These are phyloP conservation scores for Megalurothrips usitatus DNA, from an alignment of 2,888 invertebrate genomes.

Conservation along the genomic window DNA sequence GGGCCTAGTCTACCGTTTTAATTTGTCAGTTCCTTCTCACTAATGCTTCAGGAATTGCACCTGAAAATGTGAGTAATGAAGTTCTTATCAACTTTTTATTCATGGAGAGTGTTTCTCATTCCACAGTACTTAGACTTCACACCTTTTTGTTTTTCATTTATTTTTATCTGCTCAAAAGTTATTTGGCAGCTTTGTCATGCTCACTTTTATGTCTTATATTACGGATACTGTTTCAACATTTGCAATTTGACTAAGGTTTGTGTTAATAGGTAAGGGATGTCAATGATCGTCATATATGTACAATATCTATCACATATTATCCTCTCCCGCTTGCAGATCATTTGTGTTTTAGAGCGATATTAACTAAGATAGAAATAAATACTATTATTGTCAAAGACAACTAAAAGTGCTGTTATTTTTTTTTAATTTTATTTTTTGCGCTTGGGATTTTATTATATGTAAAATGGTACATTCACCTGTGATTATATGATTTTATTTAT, in stretches of 20 bases:
- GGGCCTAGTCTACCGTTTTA: neutral
- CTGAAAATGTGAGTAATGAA: neutral
- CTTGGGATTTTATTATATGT: neutral
- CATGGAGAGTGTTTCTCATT: neutral
- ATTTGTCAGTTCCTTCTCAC: neutral
- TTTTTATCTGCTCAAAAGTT: neutral
- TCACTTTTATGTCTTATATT: neutral
- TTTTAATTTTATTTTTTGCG: neutral
- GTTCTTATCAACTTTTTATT: neutral
- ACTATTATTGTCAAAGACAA: neutral
- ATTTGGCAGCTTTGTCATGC: neutral
- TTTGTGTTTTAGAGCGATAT: neutral
- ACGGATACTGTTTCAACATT: neutral
- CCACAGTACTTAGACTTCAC: neutral
- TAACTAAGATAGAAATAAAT: neutral
- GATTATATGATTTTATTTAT: conserved; percentile 27
- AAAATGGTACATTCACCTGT: conserved; percentile 20
- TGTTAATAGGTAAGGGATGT: no score
- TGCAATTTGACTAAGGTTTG: neutral
- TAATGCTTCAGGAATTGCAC: neutral
- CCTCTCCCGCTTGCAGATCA: neutral
- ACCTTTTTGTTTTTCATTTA: neutral
- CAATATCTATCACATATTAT: neutral
- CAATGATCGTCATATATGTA: no score
- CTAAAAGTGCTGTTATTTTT: neutral